A percentile compares a stretch with the other conserved stretches of the same genome.
phyloP scores from a whole-genome alignment of 1,140 invertebrate species.

The Nautilus pompilius region DNA sequence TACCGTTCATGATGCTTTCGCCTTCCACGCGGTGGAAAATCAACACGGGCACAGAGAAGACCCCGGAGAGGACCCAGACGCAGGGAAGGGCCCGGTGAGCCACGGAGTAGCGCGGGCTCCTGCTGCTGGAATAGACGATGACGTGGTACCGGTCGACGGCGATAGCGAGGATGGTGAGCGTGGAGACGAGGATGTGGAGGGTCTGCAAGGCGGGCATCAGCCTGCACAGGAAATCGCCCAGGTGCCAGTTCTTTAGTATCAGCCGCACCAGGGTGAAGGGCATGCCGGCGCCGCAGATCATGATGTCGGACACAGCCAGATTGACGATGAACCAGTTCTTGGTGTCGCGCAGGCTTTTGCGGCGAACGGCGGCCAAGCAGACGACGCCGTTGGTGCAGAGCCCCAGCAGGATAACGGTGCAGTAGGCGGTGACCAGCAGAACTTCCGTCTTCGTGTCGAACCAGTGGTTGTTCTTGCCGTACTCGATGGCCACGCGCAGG shows the following conservation, averaged over 20 bases:
- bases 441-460: no score
- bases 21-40: slow-evolving; percentile 43
- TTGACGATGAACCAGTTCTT: slow-evolving; percentile 48
- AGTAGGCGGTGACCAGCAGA: no score
- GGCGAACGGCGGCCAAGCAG: neutral
- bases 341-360: neutral
- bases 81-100: slow-evolving; percentile 10
- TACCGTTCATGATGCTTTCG: slow-evolving; percentile 18
- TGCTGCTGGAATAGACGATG: slow-evolving; percentile 9
- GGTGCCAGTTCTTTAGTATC: slow-evolving; percentile 33
- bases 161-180: slow-evolving; percentile 50
- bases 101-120: neutral
- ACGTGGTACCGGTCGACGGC: slow-evolving; percentile 48
- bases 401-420: no score
- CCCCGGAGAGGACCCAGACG: slow-evolving; percentile 10
- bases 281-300: slow-evolving; percentile 41
- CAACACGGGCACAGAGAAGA: slow-evolving; percentile 14
- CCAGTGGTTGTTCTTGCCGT: no score
- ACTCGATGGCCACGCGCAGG: no score
- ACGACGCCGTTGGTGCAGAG: no score
- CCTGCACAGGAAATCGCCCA: slow-evolving; percentile 43
- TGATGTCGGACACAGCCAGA: slow-evolving; percentile 47
- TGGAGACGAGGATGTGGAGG: slow-evolving; percentile 50
- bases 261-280: slow-evolving; percentile 39
- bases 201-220: slow-evolving; percentile 45